Base-by-base conservation (phyloP, 2,888 invertebrate species). In the Pasiphila rectangulata region DNA sequence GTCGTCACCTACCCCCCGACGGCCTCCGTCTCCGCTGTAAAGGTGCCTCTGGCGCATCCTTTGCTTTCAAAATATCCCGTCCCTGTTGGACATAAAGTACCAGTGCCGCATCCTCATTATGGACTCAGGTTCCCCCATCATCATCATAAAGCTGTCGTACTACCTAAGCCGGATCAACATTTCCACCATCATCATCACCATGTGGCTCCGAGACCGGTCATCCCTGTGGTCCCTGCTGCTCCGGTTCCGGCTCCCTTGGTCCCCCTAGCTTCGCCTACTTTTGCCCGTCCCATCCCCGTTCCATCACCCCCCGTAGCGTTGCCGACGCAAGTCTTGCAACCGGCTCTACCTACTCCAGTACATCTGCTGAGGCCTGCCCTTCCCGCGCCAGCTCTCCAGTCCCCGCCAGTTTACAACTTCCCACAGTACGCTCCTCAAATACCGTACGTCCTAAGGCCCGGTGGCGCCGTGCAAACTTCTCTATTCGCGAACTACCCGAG, bases 161-260 rank as follows among this genome's bases (percentile, higher is more conserved):
- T 68, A 0, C 70, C 75, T 0, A 75, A 75, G 37, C 77, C 83
- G 0, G 83, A 79, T 47, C 79, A 80, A 23, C 79, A 86, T 52
- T 86, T 74, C 50, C 85, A 87, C 51, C 87, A 88, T 52, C 87
- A 88, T 42, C 87, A 87, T 51, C 86, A 87, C 39, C 86, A 87
- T 39, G 67, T 84, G 1, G 66, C 74, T 1, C 80, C 84, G 9
- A 74, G 72, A 23, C 86, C 87, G 0, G 52, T 77, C 0, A 56
- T 83, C 1, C 84, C 83, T 1, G 67, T 83, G 2, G 55, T 74
- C 0, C 77, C 75, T 0, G 67, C 69, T 4, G 55, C 64, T 0
- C 64, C 67, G 0, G 47, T 65, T 0, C 69, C 49, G 2, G 36
- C 71, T n/a, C 69, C 77, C 6, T 41, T 76, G n/a, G 57, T 72